These are phyloP conservation scores for Phylloscopus collybita DNA, from an alignment of 2,797 vertebrate genomes.

Conservation along the genomic window DNA sequence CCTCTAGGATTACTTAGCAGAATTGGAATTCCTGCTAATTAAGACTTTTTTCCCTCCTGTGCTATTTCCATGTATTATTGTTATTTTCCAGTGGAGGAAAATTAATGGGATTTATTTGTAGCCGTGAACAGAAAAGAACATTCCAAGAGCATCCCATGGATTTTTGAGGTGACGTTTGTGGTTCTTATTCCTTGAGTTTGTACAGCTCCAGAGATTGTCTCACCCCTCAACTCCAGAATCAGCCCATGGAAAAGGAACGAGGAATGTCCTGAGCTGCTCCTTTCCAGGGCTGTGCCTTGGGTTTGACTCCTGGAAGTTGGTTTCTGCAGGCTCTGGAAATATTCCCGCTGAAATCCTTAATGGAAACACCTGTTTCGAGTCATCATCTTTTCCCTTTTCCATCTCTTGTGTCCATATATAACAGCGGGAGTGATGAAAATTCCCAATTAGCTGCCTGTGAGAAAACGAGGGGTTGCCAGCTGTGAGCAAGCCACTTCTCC, in stretches of 20 bases:
- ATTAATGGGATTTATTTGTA: neutral
- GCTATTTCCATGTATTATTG: neutral
- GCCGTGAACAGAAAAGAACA: rapidly evolving
- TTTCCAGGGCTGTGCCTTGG: neutral
- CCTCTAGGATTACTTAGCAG: neutral
- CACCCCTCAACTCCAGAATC: neutral
- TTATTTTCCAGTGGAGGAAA: neutral
- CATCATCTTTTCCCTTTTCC: neutral
- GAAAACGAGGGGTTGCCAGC: constrained; percentile 36
- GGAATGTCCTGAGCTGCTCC: neutral
- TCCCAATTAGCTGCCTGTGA: constrained; percentile 77
- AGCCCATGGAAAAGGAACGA: neutral
- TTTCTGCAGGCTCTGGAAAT: neutral
- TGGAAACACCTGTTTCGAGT: neutral
- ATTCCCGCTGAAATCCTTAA: neutral
- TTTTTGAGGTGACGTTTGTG: neutral
- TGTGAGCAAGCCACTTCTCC: constrained; percentile 12
- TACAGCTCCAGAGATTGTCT: neutral
- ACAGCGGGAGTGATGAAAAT: constrained; percentile 71
- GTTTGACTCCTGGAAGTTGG: neutral
- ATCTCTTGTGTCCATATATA: neutral
- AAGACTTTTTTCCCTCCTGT: neutral
- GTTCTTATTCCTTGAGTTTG: neutral
- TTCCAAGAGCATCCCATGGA: rapidly evolving
- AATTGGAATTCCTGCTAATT: neutral